Base-by-base conservation (phyloP, 92 coral and sea anemone species). In the Bergia puertoricense region DNA sequence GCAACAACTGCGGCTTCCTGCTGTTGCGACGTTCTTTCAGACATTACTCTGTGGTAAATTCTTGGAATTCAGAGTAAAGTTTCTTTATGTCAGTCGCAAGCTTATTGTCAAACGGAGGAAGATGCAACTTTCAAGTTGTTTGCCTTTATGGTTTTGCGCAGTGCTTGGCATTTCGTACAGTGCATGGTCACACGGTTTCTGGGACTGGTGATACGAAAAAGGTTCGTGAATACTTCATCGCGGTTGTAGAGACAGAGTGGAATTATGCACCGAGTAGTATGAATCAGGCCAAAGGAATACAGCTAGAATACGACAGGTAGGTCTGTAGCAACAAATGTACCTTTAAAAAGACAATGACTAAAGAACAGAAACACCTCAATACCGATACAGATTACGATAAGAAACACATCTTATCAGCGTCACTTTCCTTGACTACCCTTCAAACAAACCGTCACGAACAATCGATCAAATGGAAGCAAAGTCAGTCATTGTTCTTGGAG, bases 191-290 rank as follows among this genome's bases (percentile, higher is more conserved):
- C 0, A 22, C 79, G 16, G 15, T 48, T 8, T 48, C 48, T 41
- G n/a, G 36, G 22, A 37, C 3, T 6, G 40, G 79, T 14, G 50
- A 74, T 44, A 2, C 79, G 39, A 40, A 40, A n/a, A 91, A 11
- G 9, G 92, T 90, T 50, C 81, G 97, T 42, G 86, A 86, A 14
- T 94, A 91, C 85, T 96, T 79, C 94, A 93, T 96, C 15, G 98
- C 98, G 14, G 98, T 98, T 3, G 96, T 93, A 8, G 98, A 93
- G 57, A 80, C 39, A 57, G 85, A 89, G 0, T 96, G 98, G 98
- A 94, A 96, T 87, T 96, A 96, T 79, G 98, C 98, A 74, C 98
- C 98, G 2, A 85, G 92, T 59, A 97, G 98, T 2, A 22, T 90
- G 85, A 95, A 96, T 77, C 90, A 93, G 38, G 92, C 93, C 44